Evolutionary conservation across 2,888 invertebrate species (phyloP).

Genomic region (Diloba caeruleocephala): DNA sequence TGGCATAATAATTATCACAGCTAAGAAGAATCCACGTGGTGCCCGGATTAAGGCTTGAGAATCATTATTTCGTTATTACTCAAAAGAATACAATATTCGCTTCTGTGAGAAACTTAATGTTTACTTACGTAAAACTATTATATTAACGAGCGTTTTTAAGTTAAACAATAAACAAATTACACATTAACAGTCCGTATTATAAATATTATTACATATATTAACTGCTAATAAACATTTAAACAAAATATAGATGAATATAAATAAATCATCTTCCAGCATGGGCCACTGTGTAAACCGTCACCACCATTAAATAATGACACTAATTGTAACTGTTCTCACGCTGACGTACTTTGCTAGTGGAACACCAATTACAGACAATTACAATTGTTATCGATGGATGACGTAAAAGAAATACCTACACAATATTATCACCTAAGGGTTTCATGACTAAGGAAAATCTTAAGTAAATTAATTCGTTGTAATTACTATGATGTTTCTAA

Average conservation of each 20-base stretch:
- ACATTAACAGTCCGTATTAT: too few relatives aligned
- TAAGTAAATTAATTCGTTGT: slow-evolving; percentile 29
- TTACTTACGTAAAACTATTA: too few relatives aligned
- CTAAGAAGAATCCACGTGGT: too few relatives aligned
- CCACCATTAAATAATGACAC: slow-evolving; percentile 42
- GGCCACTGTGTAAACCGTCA: slow-evolving; percentile 16
- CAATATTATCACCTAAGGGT: slow-evolving; percentile 30
- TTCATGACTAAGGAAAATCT: slow-evolving; percentile 39
- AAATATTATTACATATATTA: too few relatives aligned
- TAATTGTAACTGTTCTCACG: slow-evolving; percentile 63
- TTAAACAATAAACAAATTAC: too few relatives aligned
- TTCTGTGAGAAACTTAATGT: too few relatives aligned
- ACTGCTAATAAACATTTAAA: neutral
- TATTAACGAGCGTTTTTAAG: too few relatives aligned
- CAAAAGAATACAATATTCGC: too few relatives aligned
- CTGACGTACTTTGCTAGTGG: slow-evolving; percentile 38
- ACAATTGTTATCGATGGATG: slow-evolving; percentile 70
- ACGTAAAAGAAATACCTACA: slow-evolving; percentile 59
- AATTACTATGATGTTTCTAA: slow-evolving; percentile 21
- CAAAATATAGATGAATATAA: neutral
- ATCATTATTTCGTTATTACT: too few relatives aligned
- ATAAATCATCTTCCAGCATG: slow-evolving; percentile 2
- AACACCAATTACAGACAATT: slow-evolving; percentile 68
- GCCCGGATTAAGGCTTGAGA: too few relatives aligned
- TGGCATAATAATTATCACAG: too few relatives aligned